phyloP scores from a whole-genome alignment of 2,888 invertebrate genomes.

The Hydroisotoma schaefferi region DNA sequence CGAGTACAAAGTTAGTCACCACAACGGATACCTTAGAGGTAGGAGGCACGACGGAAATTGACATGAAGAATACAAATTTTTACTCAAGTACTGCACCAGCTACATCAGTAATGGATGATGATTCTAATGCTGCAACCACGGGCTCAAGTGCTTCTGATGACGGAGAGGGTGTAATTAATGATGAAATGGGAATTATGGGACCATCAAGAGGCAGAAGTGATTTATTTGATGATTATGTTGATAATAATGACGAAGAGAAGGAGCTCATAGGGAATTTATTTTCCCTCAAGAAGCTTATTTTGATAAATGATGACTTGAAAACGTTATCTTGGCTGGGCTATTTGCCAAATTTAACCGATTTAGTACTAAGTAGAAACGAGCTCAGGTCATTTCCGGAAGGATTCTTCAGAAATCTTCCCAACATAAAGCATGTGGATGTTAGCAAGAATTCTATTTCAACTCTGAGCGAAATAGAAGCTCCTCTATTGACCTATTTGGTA shows the following conservation, averaged over 20 bases:
- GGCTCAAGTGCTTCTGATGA: not conserved
- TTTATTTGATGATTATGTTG: not conserved
- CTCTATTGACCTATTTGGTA: slow-evolving; percentile 22
- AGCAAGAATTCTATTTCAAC: slow-evolving; percentile 36
- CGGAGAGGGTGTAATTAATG: not conserved
- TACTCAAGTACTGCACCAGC: slow-evolving; percentile 22
- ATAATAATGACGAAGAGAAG: slow-evolving; percentile 12
- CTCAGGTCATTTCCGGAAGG: slow-evolving; percentile 34
- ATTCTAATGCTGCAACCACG: not conserved
- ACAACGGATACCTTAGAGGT: slow-evolving; percentile 15
- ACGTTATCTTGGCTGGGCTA: slow-evolving; percentile 32
- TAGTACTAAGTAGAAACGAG: slow-evolving; percentile 35
- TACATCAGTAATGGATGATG: slow-evolving; percentile 19
- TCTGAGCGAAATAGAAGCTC: slow-evolving; percentile 28
- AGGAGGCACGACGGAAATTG: slow-evolving; percentile 5
- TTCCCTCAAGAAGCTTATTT: slow-evolving; percentile 31
- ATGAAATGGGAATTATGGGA: not conserved
- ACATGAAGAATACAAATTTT: slow-evolving; percentile 30
- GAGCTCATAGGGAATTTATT: slow-evolving; percentile 35
- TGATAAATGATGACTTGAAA: slow-evolving; percentile 39
- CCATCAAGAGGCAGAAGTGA: not conserved
- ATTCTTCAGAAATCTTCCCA: slow-evolving; percentile 36
- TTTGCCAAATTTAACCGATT: slow-evolving; percentile 38
- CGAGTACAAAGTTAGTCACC: slow-evolving; percentile 25
- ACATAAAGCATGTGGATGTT: slow-evolving; percentile 29